Conservation (phyloP, 2,888 invertebrate genomes). For the Dryomyza anilis region DNA sequence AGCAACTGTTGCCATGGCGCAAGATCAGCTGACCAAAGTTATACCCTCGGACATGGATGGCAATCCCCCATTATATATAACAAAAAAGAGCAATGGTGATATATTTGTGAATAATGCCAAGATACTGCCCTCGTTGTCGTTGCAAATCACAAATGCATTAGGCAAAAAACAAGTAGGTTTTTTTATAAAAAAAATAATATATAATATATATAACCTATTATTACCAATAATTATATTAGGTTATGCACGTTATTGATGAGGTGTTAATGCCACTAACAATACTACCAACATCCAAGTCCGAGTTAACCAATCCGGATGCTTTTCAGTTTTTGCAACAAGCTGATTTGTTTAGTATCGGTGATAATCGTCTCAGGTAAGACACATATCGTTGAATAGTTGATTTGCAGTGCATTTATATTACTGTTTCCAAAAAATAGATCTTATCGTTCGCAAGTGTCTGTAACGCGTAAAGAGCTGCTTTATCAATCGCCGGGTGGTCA, state of each 20-base stretch:
- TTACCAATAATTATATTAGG: conserved; percentile 63
- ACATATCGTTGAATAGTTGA: conserved; percentile 20
- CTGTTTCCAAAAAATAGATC: conserved; percentile 62
- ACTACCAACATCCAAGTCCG: conserved; percentile 66
- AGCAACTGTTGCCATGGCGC: conserved; percentile 78
- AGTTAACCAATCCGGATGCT: conserved; percentile 81
- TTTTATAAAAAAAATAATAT: no score
- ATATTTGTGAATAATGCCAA: conserved; percentile 88
- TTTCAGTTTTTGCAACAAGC: conserved; percentile 79
- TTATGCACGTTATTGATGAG: conserved; percentile 86
- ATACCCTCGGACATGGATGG: conserved; percentile 82
- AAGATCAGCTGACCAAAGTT: conserved; percentile 65
- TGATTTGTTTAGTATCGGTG: conserved; percentile 75
- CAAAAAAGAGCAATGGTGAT: conserved; percentile 70
- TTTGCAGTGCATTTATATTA: conserved; percentile 32
- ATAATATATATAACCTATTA: no score
- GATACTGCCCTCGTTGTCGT: conserved; percentile 72
- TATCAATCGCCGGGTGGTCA: conserved; percentile 79
- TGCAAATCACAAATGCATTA: conserved; percentile 67
- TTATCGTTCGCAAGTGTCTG: conserved; percentile 77
- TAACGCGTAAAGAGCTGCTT: conserved; percentile 74
- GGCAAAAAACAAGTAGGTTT: conserved; percentile 68
- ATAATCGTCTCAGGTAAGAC: conserved; percentile 72
- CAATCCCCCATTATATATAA: conserved; percentile 85
- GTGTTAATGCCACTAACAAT: conserved; percentile 80